Conservation (phyloP, 2,113 vertebrate species). For the Variabilichromis moorii region DNA sequence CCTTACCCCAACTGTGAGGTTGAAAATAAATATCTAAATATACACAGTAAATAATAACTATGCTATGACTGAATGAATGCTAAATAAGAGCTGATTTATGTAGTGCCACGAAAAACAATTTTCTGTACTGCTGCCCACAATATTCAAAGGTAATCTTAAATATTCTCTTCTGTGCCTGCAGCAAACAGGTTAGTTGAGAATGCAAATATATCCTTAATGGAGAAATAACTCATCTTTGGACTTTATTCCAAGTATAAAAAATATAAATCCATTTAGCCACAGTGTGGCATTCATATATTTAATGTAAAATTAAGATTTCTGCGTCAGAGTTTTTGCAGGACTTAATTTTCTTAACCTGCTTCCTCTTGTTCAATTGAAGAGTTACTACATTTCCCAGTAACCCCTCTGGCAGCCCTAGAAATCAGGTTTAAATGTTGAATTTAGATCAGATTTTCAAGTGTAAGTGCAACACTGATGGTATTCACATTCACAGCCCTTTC, state of each 20-base stretch:
- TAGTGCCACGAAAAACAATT: neutral
- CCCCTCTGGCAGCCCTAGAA: neutral
- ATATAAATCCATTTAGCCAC: neutral
- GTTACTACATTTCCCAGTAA: neutral
- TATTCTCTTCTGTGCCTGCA: neutral
- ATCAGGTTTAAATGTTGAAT: neutral
- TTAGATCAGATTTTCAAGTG: neutral
- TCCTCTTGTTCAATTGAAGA: neutral
- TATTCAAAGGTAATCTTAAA: neutral
- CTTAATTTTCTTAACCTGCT: neutral
- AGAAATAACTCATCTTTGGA: neutral
- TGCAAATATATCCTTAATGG: constrained; percentile 6
- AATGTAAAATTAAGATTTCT: neutral
- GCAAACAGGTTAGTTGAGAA: neutral
- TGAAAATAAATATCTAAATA: neutral
- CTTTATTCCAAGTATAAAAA: neutral
- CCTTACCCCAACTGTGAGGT: neutral
- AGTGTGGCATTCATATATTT: neutral
- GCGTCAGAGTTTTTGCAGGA: neutral
- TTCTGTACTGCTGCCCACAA: neutral
- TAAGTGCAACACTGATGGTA: neutral
- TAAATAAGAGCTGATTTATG: constrained; percentile 6
- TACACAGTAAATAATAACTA: constrained; percentile 3
- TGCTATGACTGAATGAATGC: neutral
- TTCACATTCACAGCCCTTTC: neutral